Evolutionary conservation across 2,797 vertebrate species (phyloP).

Genomic region (Anas georgica): DNA sequence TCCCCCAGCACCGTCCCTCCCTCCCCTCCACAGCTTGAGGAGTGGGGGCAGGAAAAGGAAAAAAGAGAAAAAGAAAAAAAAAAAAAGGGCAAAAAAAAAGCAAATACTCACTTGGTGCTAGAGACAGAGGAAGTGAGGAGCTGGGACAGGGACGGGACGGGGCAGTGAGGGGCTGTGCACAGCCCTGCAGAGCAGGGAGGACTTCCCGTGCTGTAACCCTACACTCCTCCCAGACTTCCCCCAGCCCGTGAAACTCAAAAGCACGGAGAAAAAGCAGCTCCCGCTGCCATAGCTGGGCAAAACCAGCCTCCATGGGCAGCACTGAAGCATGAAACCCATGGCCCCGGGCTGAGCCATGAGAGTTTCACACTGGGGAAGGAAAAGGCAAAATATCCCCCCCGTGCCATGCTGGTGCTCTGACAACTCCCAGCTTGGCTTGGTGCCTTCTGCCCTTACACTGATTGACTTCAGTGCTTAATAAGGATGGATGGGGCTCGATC

Average conservation of each 20-base stretch:
- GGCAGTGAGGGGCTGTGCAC: rapidly evolving
- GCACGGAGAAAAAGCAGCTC: neutral
- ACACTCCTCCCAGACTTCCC: neutral
- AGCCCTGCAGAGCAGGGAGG: neutral
- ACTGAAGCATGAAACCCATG: rapidly evolving
- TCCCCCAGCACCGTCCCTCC: rapidly evolving
- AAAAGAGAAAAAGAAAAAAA: neutral
- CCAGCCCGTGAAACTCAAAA: neutral
- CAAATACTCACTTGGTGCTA: neutral
- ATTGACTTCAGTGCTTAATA: neutral
- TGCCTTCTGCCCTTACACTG: rapidly evolving
- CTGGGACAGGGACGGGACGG: rapidly evolving
- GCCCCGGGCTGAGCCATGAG: rapidly evolving
- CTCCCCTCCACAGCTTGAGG: neutral
- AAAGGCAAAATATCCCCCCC: neutral
- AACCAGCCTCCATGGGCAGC: rapidly evolving
- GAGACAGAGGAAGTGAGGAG: neutral
- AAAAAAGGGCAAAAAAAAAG: neutral
- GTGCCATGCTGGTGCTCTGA: neutral
- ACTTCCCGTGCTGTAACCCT: neutral
- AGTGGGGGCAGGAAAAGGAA: neutral
- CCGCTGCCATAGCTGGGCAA: rapidly evolving
- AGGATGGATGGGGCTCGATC: neutral
- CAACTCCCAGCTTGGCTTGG: rapidly evolving
- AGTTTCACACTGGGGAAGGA: neutral